A percentile compares a stretch with the other conserved stretches of the same genome.
Evolutionary conservation across 2,888 invertebrate species (phyloP).

Genomic region (Epistrophe eligans): DNA sequence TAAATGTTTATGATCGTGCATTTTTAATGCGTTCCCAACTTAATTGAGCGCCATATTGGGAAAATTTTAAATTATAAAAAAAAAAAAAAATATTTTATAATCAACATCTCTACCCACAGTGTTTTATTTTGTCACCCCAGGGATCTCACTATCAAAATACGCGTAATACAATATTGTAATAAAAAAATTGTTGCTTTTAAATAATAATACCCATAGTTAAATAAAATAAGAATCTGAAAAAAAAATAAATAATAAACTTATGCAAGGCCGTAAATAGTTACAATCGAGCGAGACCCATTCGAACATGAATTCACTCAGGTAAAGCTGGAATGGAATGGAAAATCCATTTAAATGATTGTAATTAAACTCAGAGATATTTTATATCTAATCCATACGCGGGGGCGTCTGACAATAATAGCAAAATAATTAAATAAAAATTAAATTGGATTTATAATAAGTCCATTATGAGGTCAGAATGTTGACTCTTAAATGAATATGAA

Average conservation of each 20-base stretch:
- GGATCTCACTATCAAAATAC: constrained; percentile 34
- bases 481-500: not conserved
- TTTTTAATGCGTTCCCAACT: constrained; percentile 46
- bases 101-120: constrained; percentile 16
- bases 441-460: constrained; percentile 26
- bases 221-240: constrained; percentile 18
- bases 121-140: constrained; percentile 44
- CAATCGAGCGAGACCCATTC: not conserved
- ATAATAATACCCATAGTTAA: not conserved
- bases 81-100: constrained; percentile 18
- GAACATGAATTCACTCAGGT: no score
- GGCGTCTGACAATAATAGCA: constrained; percentile 34
- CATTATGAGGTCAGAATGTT: constrained; percentile 12
- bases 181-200: not conserved
- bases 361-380: constrained; percentile 16
- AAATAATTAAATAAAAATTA: constrained; percentile 26
- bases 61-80: constrained; percentile 1
- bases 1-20: constrained; percentile 33
- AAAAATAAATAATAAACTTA: not conserved
- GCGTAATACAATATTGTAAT: not conserved
- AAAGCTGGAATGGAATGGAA: not conserved
- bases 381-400: not conserved
- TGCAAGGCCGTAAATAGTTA: constrained; percentile 22
- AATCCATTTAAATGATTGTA: constrained; percentile 19
- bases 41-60: constrained; percentile 43